phyloP scores from a whole-genome alignment of 2,113 vertebrate genomes.

The Mustelus asterias region DNA sequence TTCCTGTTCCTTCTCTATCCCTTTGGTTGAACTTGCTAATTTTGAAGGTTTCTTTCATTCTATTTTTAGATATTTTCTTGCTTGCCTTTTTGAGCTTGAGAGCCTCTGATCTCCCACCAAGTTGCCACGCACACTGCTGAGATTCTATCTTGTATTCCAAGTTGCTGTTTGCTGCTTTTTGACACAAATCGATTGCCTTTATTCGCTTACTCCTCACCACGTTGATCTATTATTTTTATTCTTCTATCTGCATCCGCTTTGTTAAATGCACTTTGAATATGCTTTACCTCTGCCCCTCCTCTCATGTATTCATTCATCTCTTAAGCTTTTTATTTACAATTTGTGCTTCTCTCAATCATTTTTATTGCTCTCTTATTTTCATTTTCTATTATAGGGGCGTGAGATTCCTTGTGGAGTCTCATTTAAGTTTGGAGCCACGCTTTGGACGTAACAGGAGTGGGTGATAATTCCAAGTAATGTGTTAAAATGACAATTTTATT shows the following conservation, averaged over 20 bases:
- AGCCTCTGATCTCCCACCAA: background rate
- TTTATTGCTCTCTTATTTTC: background rate
- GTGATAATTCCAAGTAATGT: too few species aligned
- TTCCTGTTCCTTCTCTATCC: background rate
- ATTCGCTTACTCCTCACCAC: background rate
- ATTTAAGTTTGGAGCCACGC: too few species aligned
- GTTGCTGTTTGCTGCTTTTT: background rate
- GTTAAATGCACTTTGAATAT: background rate
- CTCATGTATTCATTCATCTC: background rate
- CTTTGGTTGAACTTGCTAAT: background rate
- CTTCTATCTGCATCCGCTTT: background rate
- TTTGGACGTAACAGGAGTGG: too few species aligned
- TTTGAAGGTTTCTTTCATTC: background rate
- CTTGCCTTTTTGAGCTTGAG: background rate
- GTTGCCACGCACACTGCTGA: background rate
- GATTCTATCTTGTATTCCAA: background rate
- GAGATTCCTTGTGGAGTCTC: too few species aligned
- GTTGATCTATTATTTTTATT: background rate
- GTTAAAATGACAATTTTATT: too few species aligned
- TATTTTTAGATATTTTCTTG: background rate
- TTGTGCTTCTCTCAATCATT: background rate
- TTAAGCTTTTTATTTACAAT: background rate
- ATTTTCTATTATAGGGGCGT: background rate
- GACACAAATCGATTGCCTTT: background rate
- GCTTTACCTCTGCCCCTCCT: too few species aligned